A percentile compares a stretch with the other conserved stretches of the same genome.
Evolutionary conservation across 2,113 vertebrate genomes (phyloP).

Genomic region (Indicator indicator): DNA sequence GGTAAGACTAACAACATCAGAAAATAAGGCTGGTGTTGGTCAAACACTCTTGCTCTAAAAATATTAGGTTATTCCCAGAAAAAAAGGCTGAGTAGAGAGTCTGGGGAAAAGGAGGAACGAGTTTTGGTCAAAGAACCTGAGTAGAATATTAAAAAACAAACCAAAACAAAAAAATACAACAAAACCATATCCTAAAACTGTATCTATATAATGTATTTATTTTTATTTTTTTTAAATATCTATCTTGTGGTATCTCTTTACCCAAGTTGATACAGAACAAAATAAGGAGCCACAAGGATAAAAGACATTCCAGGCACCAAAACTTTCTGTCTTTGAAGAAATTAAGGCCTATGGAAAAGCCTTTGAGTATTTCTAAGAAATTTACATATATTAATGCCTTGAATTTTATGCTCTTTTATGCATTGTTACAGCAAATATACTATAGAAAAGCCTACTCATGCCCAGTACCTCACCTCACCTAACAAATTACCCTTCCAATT

Average conservation of each 20-base stretch:
- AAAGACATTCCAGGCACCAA: neutral
- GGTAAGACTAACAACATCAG: no score
- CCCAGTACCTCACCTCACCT: neutral
- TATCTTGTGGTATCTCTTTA: neutral
- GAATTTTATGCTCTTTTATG: neutral
- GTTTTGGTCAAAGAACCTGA: no score
- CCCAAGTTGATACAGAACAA: neutral
- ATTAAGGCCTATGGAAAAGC: neutral
- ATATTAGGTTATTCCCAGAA: no score
- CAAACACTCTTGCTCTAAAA: no score
- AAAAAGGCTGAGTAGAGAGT: no score
- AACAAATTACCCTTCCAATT: neutral
- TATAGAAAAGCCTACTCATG: neutral
- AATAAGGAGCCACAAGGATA: neutral
- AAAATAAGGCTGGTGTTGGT: no score
- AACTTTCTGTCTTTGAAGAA: neutral
- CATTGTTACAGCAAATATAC: neutral
- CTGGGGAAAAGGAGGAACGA: no score
- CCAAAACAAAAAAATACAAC: no score
- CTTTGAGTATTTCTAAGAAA: neutral
- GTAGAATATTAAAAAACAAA: no score
- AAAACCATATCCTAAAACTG: no score
- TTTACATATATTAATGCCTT: neutral
- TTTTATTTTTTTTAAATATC: neutral
- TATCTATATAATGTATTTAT: no score